These are phyloP conservation scores for Zaprionus davidi DNA, from an alignment of 1,140 invertebrate genomes.

Conservation along the genomic window DNA sequence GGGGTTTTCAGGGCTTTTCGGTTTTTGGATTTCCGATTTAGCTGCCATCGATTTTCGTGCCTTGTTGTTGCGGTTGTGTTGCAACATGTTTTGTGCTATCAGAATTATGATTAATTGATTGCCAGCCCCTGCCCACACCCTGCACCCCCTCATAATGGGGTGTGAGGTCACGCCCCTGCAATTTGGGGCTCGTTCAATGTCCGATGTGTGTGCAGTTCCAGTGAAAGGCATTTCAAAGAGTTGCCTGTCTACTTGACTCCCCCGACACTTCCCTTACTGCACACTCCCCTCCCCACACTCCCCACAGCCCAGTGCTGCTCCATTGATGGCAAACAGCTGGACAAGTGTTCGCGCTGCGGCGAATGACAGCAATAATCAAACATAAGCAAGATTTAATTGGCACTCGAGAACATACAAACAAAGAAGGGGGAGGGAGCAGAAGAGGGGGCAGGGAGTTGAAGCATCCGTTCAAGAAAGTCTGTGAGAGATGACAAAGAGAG, in stretches of 20 bases:
- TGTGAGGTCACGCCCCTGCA: constrained; percentile 59
- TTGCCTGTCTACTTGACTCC: neutral
- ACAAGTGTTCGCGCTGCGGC: constrained; percentile 33
- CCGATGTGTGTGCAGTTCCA: constrained; percentile 26
- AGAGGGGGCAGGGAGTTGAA: neutral
- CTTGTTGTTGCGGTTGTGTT: constrained; percentile 51
- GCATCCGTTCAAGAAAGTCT: neutral
- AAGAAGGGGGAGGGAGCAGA: neutral
- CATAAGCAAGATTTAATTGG: constrained; percentile 73
- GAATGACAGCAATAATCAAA: constrained; percentile 67
- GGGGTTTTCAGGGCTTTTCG: neutral
- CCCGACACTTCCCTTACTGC: neutral
- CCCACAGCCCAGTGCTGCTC: neutral
- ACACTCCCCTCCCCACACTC: constrained; percentile 3
- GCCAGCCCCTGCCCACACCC: constrained; percentile 23
- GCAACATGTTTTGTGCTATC: constrained; percentile 73
- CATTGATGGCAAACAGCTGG: constrained; percentile 68
- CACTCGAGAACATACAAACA: constrained; percentile 41
- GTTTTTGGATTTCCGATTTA: constrained; percentile 59
- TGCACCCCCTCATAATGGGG: neutral
- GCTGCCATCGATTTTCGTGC: constrained; percentile 46
- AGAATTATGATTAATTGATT: constrained; percentile 80
- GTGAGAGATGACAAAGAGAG: too few species aligned
- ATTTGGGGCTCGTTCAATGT: constrained; percentile 58
- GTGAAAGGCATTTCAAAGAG: constrained; percentile 53